Evolutionary conservation across 23 tunicate genomes (phyloP), one percentile per base, ranked within the genome.

Genomic region (Halocynthia roretzi): DNA sequence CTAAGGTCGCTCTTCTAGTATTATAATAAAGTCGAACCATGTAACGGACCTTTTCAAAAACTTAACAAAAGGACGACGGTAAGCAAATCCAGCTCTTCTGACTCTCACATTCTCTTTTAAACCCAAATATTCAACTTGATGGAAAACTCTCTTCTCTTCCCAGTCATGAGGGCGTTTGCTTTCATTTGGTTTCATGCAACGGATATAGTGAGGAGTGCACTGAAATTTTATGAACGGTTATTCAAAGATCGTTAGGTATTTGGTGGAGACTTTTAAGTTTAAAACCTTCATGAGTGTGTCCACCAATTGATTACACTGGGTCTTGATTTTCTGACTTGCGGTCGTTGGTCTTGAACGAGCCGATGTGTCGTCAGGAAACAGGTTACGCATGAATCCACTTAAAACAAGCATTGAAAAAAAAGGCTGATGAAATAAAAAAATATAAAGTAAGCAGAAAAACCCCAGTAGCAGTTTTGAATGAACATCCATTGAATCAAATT

Each of bases 161-260:
- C 95, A 94, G 68, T 88, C 99, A 65, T 88, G 91, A 48, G 99
- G 84, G 15, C 72, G 76, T 74, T 94, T 94, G 7, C 91, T 54
- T 66, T 94, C 99, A 72, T 94, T 94, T 40, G 99, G 99, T 78
- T 94, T 94, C 82, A 94, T 94, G 76, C 95, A 87, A 8, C 98
- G 68, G 81, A 85, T 94, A 84, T 56, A 89, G 86, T 62, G 96
- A 55, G 86, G 98, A 74, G 87, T 82, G 80, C 71, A 83, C 83
- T 80, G 5, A 69, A 49, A 68, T 9, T 5, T 6, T 31, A 50
- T 51, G 48, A 82, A 40, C 6, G 63, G 17, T 58, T 58, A 58
- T 58, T 58, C 63, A 14, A 58, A 14, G 63, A 58, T 15, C 17
- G 63, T n/a, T 14, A 58, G 17, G 63, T 1, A 0, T 10, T 20